Conservation (phyloP, 2,113 vertebrate genomes). For the Colistium nudipinnis region DNA sequence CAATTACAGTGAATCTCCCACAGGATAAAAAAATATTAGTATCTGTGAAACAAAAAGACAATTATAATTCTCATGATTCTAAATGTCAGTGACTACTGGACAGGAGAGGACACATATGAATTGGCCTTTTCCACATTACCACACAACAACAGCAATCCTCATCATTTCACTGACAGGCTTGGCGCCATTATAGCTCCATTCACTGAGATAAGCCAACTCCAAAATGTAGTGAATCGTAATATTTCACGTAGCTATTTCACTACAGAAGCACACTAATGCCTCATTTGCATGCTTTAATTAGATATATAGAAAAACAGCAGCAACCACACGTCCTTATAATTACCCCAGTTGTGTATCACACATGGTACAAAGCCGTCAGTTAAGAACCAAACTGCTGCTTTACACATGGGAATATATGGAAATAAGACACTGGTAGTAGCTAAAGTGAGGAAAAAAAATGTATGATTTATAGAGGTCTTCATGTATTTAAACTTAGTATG, state of each 20-base stretch:
- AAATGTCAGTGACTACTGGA: background rate
- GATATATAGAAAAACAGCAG: conserved; percentile 19
- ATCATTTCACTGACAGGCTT: conserved; percentile 14
- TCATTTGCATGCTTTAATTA: conserved; percentile 45
- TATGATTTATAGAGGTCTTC: too few species aligned
- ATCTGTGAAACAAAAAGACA: background rate
- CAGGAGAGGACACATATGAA: conserved; percentile 3
- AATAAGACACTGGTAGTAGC: too few species aligned
- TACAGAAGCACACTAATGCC: conserved; percentile 23
- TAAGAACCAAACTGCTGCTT: background rate
- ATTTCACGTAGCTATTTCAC: conserved; percentile 26
- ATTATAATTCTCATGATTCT: background rate
- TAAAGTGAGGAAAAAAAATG: too few species aligned
- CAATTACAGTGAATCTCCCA: background rate
- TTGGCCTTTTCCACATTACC: conserved; percentile 1
- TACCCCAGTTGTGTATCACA: conserved; percentile 25
- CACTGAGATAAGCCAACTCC: conserved; percentile 5
- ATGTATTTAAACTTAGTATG: background rate
- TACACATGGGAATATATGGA: too few species aligned
- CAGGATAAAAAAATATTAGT: background rate
- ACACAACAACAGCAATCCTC: conserved; percentile 4
- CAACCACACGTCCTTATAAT: conserved; percentile 28
- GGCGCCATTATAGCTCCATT: background rate
- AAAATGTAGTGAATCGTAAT: conserved; percentile 29
- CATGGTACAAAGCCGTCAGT: conserved; percentile 7